These are phyloP conservation scores for Himalopsyche japonica DNA, from an alignment of 2,888 invertebrate species.

Conservation along the genomic window DNA sequence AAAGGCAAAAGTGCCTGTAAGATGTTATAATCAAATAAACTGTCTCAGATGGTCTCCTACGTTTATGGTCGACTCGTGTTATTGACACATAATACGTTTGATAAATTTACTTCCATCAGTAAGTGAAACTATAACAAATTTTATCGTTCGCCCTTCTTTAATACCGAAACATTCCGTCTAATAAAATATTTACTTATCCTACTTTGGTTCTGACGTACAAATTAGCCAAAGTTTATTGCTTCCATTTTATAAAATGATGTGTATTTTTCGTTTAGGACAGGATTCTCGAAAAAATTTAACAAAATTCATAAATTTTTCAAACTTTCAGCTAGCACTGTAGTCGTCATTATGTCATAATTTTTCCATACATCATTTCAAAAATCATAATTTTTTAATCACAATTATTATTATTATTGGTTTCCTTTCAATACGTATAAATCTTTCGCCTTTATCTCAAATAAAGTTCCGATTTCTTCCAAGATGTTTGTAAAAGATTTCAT, in stretches of 20 bases:
- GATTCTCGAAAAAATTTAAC: too few relatives aligned
- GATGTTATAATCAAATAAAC: background rate
- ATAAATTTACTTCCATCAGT: background rate
- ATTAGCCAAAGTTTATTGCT: too few relatives aligned
- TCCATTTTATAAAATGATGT: too few relatives aligned
- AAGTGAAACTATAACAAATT: background rate
- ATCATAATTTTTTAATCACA: too few relatives aligned
- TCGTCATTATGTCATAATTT: too few relatives aligned
- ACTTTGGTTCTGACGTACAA: background rate
- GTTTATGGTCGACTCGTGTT: background rate
- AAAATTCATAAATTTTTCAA: too few relatives aligned
- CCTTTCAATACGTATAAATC: constrained; percentile 72
- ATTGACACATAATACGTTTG: background rate
- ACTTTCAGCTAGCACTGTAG: too few relatives aligned
- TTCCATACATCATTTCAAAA: too few relatives aligned
- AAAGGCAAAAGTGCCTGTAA: background rate
- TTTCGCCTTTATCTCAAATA: constrained; percentile 82
- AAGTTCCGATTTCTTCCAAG: too few relatives aligned
- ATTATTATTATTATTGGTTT: too few relatives aligned
- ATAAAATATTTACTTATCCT: background rate
- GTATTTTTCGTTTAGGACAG: too few relatives aligned
- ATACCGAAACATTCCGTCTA: background rate
- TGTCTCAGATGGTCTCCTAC: background rate
- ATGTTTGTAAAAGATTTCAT: too few relatives aligned
- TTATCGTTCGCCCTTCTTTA: background rate